Evolutionary conservation across 2,113 vertebrate genomes (phyloP).

Genomic region (Hylia prasina): DNA sequence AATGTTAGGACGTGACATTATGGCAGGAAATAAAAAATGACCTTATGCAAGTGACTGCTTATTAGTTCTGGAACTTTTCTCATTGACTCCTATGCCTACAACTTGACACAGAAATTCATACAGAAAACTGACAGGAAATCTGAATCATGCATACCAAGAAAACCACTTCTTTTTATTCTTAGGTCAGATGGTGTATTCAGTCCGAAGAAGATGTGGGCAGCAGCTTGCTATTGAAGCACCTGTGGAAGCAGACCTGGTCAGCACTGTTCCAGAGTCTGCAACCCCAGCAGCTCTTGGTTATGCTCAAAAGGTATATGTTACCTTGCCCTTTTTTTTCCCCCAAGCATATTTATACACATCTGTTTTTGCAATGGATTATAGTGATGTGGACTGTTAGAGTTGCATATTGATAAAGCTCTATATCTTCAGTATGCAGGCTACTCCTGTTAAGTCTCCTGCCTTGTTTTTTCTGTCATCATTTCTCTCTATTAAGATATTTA

Average conservation of each 20-base stretch:
- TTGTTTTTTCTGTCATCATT: neutral
- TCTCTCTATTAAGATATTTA: neutral
- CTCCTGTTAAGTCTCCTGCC: neutral
- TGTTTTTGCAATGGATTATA: neutral
- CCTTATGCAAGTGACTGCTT: neutral
- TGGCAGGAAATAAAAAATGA: neutral
- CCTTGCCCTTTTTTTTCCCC: neutral
- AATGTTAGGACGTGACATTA: neutral
- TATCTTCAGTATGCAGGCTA: fast-evolving
- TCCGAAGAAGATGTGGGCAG: constrained; percentile 89
- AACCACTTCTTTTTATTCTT: neutral
- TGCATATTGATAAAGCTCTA: neutral
- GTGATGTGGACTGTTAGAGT: neutral
- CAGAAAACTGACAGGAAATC: neutral
- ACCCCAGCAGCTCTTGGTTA: constrained; percentile 96
- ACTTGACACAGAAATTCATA: neutral
- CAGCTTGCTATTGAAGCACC: constrained; percentile 94
- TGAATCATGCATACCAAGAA: neutral
- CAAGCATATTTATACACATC: neutral
- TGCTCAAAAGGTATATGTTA: constrained; percentile 80
- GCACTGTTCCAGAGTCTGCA: constrained; percentile 96
- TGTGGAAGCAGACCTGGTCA: constrained; percentile 91
- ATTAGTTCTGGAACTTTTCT: neutral
- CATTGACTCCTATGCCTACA: neutral
- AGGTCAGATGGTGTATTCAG: constrained; percentile 99